A percentile compares a stretch with the other conserved stretches of the same genome.
Conservation (phyloP, 1,140 invertebrate species). For the Drosophila virilis region DNA sequence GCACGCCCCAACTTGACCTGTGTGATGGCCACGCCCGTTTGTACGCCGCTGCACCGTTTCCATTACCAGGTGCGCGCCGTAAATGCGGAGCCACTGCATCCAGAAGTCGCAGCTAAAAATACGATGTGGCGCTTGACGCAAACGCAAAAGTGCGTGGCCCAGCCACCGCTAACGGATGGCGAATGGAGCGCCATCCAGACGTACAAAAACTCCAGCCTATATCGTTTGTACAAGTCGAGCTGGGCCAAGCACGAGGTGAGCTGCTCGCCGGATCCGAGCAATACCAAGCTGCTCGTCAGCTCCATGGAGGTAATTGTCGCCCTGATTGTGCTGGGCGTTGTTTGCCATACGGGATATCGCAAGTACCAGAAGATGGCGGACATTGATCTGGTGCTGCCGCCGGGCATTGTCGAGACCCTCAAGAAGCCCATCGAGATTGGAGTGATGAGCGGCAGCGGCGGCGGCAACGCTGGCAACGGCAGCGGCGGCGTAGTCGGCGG, state of each 20-base stretch:
- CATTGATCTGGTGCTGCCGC: conserved; percentile 59
- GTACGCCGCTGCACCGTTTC: conserved; percentile 48
- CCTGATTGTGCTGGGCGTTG: conserved; percentile 33
- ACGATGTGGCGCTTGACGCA: not conserved
- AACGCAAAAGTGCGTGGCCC: not conserved
- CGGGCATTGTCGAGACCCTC: conserved; percentile 54
- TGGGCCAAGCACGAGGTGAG: conserved; percentile 49
- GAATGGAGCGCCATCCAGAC: conserved; percentile 23
- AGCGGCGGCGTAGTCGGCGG: conserved; percentile 13
- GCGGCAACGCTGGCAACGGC: not conserved
- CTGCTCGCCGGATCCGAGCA: conserved; percentile 53
- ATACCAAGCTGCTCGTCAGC: conserved; percentile 41
- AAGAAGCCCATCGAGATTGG: conserved; percentile 58
- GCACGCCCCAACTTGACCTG: conserved; percentile 41
- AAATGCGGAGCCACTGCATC: conserved; percentile 48
- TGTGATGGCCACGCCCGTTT: conserved; percentile 53
- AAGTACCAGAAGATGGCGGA: conserved; percentile 67
- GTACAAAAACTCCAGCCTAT: conserved; percentile 38
- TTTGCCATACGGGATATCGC: conserved; percentile 40
- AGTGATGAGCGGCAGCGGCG: not conserved
- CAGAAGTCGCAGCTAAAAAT: not conserved
- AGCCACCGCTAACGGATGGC: not conserved
- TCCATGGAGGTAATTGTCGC: conserved; percentile 44
- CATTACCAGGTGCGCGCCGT: conserved; percentile 62
- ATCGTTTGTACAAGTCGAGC: conserved; percentile 46